Evolutionary conservation across 2,113 vertebrate species (phyloP), one percentile per base, ranked within the genome.

Genomic region (Neomonachus schauinslandi): DNA sequence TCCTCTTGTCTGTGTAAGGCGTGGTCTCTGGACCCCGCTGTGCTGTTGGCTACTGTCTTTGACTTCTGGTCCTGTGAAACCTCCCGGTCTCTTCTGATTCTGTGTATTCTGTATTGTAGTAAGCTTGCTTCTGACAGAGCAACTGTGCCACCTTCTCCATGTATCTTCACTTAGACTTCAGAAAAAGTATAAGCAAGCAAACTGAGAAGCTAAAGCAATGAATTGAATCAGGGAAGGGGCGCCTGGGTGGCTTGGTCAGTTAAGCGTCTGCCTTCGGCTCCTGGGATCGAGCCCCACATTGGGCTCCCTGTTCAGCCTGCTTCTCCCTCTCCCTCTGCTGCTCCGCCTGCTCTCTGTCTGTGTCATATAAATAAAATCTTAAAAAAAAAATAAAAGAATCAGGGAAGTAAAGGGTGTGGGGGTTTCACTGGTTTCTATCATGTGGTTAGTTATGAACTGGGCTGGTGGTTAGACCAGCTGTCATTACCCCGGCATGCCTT

Each of bases 11-110:
- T 63, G 22, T 13, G 0, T 6, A 1, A 65, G 1, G 26, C 3
- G 0, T 14, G 4, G 55, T 4, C 59, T 42, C 90, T 14, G 0
- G n/a, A 21, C 46, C 2, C 53, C 13, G 51, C 28, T 61, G 0
- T 18, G 24, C 42, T 7, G 33, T 3, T 4, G 28, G 26, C 26
- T n/a, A 0, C 61, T 22, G 5, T 49, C 42, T 57, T 55, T 89
- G 24, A 12, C 69, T 95, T 21, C 71, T 0, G 1, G 22, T 59
- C 84, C 81, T 19, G 0, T 3, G 0, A 7, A 69, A 51, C 67
- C 42, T 84, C 36, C 51, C 12, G 0, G 55, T 36, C 36, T 51
- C 51, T 71, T 92, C 19, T 0, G 36, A 65, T 0, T n/a, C 69
- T 53, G 3, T 16, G 12, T 49, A 1, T 61, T 21, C 65, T 55